phyloP scores from a whole-genome alignment of 2,888 invertebrate species.

The Drosophila greeni region DNA sequence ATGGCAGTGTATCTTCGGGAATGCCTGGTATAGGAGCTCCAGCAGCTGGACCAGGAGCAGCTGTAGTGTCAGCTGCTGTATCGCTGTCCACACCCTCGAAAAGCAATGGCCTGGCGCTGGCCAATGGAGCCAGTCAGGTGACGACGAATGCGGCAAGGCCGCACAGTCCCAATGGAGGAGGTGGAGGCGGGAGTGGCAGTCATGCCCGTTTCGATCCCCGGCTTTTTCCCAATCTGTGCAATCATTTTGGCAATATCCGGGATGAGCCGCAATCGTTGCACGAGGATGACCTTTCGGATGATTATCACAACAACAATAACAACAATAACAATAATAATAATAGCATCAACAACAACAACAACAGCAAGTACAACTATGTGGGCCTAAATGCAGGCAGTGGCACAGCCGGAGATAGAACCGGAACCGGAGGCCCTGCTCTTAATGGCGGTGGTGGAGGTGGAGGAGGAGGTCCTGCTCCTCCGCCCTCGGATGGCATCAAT shows the following conservation, averaged over 20 bases:
- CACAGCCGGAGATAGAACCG: conserved; percentile 6
- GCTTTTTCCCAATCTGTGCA: conserved; percentile 90
- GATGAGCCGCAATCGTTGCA: conserved; percentile 51
- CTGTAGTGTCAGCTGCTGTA: conserved; percentile 17
- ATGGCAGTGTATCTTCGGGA: conserved; percentile 19
- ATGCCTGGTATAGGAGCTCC: background rate
- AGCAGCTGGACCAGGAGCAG: background rate
- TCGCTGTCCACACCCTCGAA: conserved; percentile 48
- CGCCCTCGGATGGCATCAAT: conserved; percentile 64
- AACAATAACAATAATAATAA: conserved; percentile 39
- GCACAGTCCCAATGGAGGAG: conserved; percentile 22
- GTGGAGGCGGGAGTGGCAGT: conserved; percentile 37
- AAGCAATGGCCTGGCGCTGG: conserved; percentile 43
- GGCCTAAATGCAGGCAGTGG: conserved; percentile 7
- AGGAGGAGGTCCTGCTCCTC: background rate
- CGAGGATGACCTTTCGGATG: conserved; percentile 74
- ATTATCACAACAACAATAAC: conserved; percentile 62
- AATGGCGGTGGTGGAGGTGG: conserved; percentile 4
- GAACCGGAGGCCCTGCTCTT: conserved; percentile 2
- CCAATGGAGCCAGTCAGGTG: conserved; percentile 44
- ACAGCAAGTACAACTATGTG: conserved; percentile 43
- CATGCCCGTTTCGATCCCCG: conserved; percentile 83
- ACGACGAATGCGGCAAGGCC: conserved; percentile 31
- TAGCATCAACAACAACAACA: conserved; percentile 29
- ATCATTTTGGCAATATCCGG: conserved; percentile 78